Evolutionary conservation across 2,797 vertebrate species (phyloP), one percentile per base, ranked within the genome.

Genomic region (Rallus crepitans): DNA sequence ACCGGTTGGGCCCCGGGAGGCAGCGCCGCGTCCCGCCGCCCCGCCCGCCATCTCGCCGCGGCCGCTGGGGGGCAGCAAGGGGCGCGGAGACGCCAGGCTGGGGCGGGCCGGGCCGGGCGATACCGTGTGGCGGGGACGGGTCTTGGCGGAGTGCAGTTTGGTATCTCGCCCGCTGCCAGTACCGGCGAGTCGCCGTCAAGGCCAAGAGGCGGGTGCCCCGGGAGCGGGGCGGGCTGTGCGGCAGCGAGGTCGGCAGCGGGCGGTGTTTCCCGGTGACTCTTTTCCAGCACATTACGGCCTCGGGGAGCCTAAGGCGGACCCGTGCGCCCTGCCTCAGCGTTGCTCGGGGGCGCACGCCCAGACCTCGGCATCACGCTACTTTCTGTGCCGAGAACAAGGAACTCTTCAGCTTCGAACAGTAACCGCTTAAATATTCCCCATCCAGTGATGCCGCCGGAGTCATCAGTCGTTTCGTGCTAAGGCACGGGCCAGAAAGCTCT

Each of bases 251-350:
- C 6, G 48, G 47, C 79, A 23, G 42, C 3, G 35, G 33, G 60
- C 9, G 1, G 39, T 13, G 61, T 12, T 18, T 27, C 15, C 24
- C 40, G 2, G 59, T 17, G 12, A 0, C 5, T 8, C 2, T 20
- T 12, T 27, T 8, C 14, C 21, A 28, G 60, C 53, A 6, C 21
- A 40, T 56, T 5, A 5, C 24, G 27, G 50, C 19, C 19, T 4
- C 2, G 33, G n/a, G 77, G 5, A 23, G 61, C 12, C 50, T 7
- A 35, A 47, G 1, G 28, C 11, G 30, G 61, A 50, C 19, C 25
- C 3, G 15, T 0, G 19, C 6, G 3, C 8, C 9, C 12, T 1
- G 7, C 6, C 1, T 17, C 33, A 4, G 69, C 13, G 13, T 39
- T 11, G 77, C 60, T 33, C 6, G 7, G 24, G 14, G n/a, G 0